phyloP scores from a whole-genome alignment of 2,797 vertebrate species.

The Austrolebias charrua region DNA sequence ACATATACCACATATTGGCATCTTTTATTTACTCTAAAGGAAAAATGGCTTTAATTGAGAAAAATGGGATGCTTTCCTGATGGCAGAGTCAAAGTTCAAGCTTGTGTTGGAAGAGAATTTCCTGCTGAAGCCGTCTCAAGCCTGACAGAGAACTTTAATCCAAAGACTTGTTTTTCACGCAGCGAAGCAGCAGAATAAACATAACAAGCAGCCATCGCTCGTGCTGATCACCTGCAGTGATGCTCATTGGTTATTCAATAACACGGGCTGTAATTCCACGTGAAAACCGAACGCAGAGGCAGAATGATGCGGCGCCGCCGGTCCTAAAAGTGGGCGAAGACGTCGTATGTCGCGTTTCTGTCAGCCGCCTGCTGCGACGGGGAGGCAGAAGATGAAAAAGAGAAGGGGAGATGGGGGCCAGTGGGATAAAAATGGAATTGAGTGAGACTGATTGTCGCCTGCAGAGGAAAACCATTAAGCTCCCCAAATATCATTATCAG shows the following conservation, averaged over 20 bases:
- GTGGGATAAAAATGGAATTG: slow-evolving; percentile 48
- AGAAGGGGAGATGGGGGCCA: slow-evolving; percentile 8
- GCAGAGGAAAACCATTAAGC: slow-evolving; percentile 68
- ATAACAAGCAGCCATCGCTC: slow-evolving; percentile 26
- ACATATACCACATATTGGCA: slow-evolving; percentile 30
- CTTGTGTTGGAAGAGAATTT: slow-evolving; percentile 23
- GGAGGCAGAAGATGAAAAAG: slow-evolving; percentile 53
- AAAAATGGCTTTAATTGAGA: slow-evolving; percentile 16
- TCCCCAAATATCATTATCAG: slow-evolving; percentile 72
- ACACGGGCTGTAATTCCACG: slow-evolving; percentile 38
- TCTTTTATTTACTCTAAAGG: slow-evolving; percentile 26
- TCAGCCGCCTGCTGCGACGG: slow-evolving; percentile 50
- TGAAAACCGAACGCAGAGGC: slow-evolving; percentile 53
- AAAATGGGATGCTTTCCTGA: slow-evolving; percentile 10
- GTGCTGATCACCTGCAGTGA: slow-evolving; percentile 43
- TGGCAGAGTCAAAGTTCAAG: slow-evolving; percentile 15
- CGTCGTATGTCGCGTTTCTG: slow-evolving; percentile 50
- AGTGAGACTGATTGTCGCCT: slow-evolving; percentile 68
- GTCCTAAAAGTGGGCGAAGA: slow-evolving; percentile 33
- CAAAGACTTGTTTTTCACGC: slow-evolving; percentile 3
- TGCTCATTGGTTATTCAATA: slow-evolving; percentile 56
- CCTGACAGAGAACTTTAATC: slow-evolving; percentile 6
- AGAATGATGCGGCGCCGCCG: slow-evolving; percentile 28
- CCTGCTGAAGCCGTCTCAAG: slow-evolving; percentile 42
- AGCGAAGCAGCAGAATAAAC: slow-evolving; percentile 31